Conservation (phyloP, 2,888 invertebrate genomes). For the Chrysotoxum bicinctum region DNA sequence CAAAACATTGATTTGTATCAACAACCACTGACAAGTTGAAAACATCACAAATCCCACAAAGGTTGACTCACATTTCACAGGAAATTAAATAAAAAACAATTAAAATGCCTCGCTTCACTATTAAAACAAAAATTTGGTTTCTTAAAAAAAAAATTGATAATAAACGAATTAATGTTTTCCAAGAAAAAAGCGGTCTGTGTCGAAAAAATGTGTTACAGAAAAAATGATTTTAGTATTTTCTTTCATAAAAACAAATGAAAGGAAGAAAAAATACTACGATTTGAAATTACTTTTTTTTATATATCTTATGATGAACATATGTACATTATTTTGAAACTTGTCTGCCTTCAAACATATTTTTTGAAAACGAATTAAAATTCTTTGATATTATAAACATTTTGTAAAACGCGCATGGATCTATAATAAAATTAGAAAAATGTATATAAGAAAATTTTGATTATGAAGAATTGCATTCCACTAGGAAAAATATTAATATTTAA, state of each 20-base stretch:
- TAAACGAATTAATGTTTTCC: neutral
- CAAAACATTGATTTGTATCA: neutral
- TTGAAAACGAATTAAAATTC: slow-evolving; percentile 7
- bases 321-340: neutral
- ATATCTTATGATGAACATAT: neutral
- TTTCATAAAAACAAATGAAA: neutral
- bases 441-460: neutral
- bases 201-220: neutral
- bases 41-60: neutral
- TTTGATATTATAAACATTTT: slow-evolving; percentile 3
- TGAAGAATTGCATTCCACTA: neutral
- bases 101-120: neutral
- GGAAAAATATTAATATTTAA: neutral
- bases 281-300: neutral
- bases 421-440: neutral
- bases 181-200: neutral
- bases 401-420: neutral
- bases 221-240: neutral
- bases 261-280: neutral
- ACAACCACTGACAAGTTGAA: neutral
- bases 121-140: neutral
- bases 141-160: neutral
- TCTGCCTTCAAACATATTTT: neutral
- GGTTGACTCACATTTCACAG: neutral
- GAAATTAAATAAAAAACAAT: neutral